Percentiles rank a stretch among this genome's conserved stretches.
Conservation (phyloP, 2,797 vertebrate species). For the Remorina albescens region DNA sequence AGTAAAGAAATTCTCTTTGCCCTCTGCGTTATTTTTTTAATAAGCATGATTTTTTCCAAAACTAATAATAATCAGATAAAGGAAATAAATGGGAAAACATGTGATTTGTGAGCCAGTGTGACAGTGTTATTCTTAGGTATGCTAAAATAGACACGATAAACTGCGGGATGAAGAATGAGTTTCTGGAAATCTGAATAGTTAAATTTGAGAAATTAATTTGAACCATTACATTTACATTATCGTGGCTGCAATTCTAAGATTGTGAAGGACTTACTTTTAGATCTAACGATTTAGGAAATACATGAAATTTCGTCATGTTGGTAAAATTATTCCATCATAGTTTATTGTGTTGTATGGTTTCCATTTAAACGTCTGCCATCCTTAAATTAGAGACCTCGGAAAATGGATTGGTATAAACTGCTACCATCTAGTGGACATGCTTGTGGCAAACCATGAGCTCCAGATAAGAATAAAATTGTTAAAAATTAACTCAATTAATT, state of each 20-base stretch:
- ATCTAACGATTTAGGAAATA: too few relatives aligned
- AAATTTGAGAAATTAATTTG: neutral
- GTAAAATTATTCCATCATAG: neutral
- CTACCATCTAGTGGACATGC: constrained; percentile 35
- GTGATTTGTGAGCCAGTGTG: neutral
- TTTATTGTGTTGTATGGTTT: neutral
- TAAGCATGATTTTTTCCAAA: neutral
- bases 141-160: too few relatives aligned
- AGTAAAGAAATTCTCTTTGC: neutral
- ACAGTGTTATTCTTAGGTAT: too few relatives aligned
- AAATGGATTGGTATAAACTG: neutral
- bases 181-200: neutral
- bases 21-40: neutral
- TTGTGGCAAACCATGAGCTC: neutral
- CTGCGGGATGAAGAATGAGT: too few relatives aligned
- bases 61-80: neutral
- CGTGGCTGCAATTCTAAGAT: neutral
- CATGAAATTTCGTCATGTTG: neutral
- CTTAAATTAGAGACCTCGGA: neutral
- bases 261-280: too few relatives aligned
- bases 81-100: neutral
- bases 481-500: neutral
- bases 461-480: too few relatives aligned
- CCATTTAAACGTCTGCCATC: too few relatives aligned
- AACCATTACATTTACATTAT: neutral